Conservation (phyloP, 2,113 vertebrate genomes). For the Hypanus sabinus region DNA sequence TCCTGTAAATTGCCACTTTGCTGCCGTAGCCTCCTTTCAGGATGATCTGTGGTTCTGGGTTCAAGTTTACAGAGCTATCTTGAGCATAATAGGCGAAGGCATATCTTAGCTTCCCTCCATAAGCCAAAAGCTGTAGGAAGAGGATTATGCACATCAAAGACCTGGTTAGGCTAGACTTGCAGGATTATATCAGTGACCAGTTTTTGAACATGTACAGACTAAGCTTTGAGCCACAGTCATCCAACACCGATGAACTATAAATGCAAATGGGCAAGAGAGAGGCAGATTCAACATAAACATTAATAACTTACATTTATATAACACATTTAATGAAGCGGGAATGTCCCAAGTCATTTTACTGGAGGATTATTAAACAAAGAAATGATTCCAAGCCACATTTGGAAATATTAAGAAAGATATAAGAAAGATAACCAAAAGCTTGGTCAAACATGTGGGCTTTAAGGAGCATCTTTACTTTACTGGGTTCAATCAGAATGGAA, state of each 20-base stretch:
- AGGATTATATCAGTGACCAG: not conserved
- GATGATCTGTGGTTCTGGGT: constrained; percentile 85
- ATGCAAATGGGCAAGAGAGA: not conserved
- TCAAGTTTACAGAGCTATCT: constrained; percentile 63
- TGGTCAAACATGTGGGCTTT: too few species aligned
- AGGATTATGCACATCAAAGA: not conserved
- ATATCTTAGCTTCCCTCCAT: constrained; percentile 77
- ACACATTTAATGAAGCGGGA: too few species aligned
- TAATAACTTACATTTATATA: too few species aligned
- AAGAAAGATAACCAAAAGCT: too few species aligned
- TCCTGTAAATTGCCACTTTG: constrained; percentile 73
- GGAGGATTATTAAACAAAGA: too few species aligned
- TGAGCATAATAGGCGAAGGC: constrained; percentile 68
- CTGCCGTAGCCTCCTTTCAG: constrained; percentile 72
- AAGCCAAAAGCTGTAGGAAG: constrained; percentile 69
- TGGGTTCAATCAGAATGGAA: too few species aligned
- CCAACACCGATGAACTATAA: not conserved
- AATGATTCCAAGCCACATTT: too few species aligned
- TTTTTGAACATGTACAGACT: not conserved
- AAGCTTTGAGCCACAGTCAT: not conserved
- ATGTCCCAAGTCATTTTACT: too few species aligned
- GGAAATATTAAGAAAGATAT: too few species aligned
- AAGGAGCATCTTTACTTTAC: too few species aligned
- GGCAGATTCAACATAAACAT: too few species aligned
- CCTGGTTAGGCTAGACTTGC: not conserved